Conservation (phyloP, 1,140 invertebrate species). For the Calosoma granatense region DNA sequence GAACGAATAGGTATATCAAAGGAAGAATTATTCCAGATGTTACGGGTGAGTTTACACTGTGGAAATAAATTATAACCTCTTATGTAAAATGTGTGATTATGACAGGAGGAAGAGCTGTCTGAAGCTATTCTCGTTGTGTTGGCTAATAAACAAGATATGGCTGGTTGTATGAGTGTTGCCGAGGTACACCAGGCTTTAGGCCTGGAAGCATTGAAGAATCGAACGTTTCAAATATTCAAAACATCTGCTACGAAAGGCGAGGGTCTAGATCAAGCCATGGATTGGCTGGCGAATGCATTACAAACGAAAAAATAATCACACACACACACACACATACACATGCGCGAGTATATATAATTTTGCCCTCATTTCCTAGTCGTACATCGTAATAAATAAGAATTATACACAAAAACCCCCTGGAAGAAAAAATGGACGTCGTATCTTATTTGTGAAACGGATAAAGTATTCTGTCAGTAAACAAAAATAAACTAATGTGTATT, state of each 20-base stretch:
- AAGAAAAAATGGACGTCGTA: too few relatives aligned
- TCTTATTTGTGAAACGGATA: too few relatives aligned
- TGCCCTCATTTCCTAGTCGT: too few relatives aligned
- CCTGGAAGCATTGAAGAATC: conserved; percentile 86
- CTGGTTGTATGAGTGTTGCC: conserved; percentile 88
- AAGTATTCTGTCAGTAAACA: too few relatives aligned
- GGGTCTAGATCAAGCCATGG: conserved; percentile 97
- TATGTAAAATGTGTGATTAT: conserved; percentile 14
- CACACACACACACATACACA: too few relatives aligned
- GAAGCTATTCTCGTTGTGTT: conserved; percentile 91
- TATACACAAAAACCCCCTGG: too few relatives aligned
- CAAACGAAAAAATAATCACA: conserved; percentile 85
- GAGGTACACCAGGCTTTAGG: conserved; percentile 96
- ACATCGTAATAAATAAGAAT: too few relatives aligned
- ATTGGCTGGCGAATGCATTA: conserved; percentile 89
- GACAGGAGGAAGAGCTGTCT: conserved; percentile 91
- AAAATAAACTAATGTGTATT: too few relatives aligned
- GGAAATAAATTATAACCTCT: conserved; percentile 10
- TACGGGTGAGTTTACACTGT: conserved; percentile 60
- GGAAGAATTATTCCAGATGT: conserved; percentile 95
- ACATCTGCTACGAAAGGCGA: conserved; percentile 98
- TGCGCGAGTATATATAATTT: too few relatives aligned
- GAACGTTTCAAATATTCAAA: conserved; percentile 99
- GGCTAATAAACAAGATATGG: conserved; percentile 99
- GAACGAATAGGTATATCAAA: conserved; percentile 99